Percentiles rank a stretch among this genome's conserved stretches.
Evolutionary conservation across 2,797 vertebrate species (phyloP).

Genomic region (Jordanella pulchra): DNA sequence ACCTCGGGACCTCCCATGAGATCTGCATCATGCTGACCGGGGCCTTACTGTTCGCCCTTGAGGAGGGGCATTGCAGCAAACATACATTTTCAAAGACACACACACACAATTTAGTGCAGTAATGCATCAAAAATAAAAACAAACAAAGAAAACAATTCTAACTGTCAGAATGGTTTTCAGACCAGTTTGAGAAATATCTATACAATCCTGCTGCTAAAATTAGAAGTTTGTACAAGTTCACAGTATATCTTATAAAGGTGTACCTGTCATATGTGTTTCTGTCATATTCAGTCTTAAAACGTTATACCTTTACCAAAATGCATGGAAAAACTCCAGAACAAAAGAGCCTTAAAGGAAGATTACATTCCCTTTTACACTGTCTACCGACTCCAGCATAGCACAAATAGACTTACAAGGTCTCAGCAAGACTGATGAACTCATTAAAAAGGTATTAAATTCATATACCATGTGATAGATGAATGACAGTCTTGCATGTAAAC

Average conservation of each 20-base stretch:
- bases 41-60: slow-evolving; percentile 72
- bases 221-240: background rate
- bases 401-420: no score
- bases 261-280: background rate
- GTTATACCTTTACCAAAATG: background rate
- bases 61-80: slow-evolving; percentile 75
- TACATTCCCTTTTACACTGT: no score
- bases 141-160: slow-evolving; percentile 17
- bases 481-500: no score
- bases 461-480: no score
- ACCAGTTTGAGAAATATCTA: background rate
- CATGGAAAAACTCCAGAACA: no score
- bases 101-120: slow-evolving; percentile 8
- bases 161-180: background rate
- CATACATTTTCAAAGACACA: slow-evolving; percentile 39
- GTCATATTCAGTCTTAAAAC: background rate
- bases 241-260: background rate
- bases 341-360: background rate
- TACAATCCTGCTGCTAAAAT: background rate
- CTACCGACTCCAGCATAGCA: no score
- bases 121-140: slow-evolving; percentile 61
- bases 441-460: no score
- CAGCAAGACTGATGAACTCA: no score
- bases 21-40: slow-evolving; percentile 74
- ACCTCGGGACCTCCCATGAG: slow-evolving; percentile 60